phyloP scores from a whole-genome alignment of 2,113 vertebrate species.

The Sisor rabdophorus region DNA sequence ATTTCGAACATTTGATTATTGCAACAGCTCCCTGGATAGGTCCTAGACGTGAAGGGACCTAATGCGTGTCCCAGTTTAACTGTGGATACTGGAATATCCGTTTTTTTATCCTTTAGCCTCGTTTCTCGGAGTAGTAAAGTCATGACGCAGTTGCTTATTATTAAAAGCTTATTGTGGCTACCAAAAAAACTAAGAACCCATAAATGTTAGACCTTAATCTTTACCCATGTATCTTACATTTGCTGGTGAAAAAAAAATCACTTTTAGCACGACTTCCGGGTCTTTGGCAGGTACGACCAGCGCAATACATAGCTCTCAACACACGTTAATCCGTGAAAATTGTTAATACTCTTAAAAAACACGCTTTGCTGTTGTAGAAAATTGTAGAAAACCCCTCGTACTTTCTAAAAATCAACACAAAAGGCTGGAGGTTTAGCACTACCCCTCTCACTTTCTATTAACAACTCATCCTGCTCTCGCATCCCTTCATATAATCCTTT shows the following conservation, averaged over 20 bases:
- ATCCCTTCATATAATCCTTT: conserved; percentile 64
- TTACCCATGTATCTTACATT: background rate
- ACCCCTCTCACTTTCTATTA: conserved; percentile 47
- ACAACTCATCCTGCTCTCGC: conserved; percentile 59
- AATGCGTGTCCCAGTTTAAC: background rate
- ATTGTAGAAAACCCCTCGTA: conserved; percentile 1
- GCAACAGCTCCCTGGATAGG: background rate
- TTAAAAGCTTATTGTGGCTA: background rate
- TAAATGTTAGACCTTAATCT: background rate
- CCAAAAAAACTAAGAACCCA: background rate
- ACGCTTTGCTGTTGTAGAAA: conserved; percentile 47
- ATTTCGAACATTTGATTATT: background rate
- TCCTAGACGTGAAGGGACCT: background rate
- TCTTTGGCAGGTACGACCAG: conserved; percentile 56
- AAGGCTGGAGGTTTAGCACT: conserved; percentile 52
- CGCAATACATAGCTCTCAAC: conserved; percentile 39
- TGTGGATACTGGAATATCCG: background rate
- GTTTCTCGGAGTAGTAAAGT: background rate
- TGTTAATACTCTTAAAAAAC: conserved; percentile 57
- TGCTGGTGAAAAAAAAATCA: background rate
- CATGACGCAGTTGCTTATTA: background rate
- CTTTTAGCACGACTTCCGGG: conserved; percentile 35
- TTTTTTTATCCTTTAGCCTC: too few species aligned
- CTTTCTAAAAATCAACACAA: conserved; percentile 36
- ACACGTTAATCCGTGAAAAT: conserved; percentile 61